Evolutionary conservation across 2,797 vertebrate genomes (phyloP), one percentile per base, ranked within the genome.

Genomic region (Sebastolobus alascanus): DNA sequence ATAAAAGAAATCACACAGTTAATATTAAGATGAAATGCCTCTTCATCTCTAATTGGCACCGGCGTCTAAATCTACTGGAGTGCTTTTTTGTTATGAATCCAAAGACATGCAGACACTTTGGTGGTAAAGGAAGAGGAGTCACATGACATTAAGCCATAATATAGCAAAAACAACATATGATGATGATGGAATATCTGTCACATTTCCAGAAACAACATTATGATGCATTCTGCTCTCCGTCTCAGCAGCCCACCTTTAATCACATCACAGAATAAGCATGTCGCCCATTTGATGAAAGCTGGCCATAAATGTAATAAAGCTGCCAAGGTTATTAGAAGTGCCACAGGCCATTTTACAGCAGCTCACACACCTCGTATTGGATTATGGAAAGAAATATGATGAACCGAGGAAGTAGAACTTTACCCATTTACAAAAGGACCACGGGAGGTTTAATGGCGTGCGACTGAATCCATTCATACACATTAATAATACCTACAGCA

Each of bases 231-330:
- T 11, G 65, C 73, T 82, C 73, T 50, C 22, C 29, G n/a, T 68
- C 79, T 71, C 89, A 25, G 77, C 59, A 68, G 75, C 84, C 68
- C 63, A 63, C 74, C 77, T 27, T 50, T 91, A 93, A 93, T 94
- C 90, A 84, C 85, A 90, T 92, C 87, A 89, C 86, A 84, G 80
- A 85, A 89, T 89, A 92, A 90, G 88, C 86, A 86, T 72, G 85
- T 85, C 27, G 77, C 83, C 88, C 72, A 79, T 85, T 89, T 92
- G 90, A 94, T 95, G 82, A 90, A 93, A 94, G 90, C 77, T 87
- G 83, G 84, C 85, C 85, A 82, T 92, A 85, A 95, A 95, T 86
- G 85, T 88, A 94, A 93, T 95, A 93, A 94, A 91, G 87, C 89
- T 90, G 87, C 82, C 78, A 58, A 77, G 87, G 89, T 90, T 94